phyloP scores from a whole-genome alignment of 2,797 vertebrate genomes.

The Danio jaintianensis region DNA sequence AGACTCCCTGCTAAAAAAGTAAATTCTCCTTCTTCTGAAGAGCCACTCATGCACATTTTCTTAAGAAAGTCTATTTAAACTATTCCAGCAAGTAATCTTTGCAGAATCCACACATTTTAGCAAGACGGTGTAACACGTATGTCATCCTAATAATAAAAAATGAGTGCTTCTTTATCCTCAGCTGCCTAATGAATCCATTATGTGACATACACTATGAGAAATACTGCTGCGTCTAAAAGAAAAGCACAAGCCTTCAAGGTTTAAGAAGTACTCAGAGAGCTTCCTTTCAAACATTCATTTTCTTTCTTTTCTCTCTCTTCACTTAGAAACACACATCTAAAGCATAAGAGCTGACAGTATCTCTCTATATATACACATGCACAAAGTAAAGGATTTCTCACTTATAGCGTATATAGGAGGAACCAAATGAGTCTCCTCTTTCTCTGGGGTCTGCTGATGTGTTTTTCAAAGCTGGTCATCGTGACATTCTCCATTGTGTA shows the following conservation, averaged over 20 bases:
- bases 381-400: slow-evolving; percentile 7
- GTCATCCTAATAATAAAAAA: not conserved
- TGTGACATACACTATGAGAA: not conserved
- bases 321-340: slow-evolving; percentile 8
- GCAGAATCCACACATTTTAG: not conserved
- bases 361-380: slow-evolving; percentile 3
- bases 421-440: not conserved
- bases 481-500: slow-evolving; percentile 17
- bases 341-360: not conserved
- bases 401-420: not conserved
- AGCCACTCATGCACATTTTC: not conserved
- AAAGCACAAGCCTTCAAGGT: slow-evolving; percentile 3
- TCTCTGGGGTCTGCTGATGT: slow-evolving; percentile 17
- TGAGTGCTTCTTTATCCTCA: not conserved
- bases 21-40: not conserved
- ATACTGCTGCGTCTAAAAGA: slow-evolving; percentile 6
- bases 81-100: not conserved
- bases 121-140: not conserved
- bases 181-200: slow-evolving; percentile 18
- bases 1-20: no score
- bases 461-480: slow-evolving; percentile 33
- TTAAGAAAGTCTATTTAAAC: slow-evolving; percentile 3
- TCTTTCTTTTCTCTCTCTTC: slow-evolving; percentile 11
- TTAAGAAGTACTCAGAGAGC: slow-evolving; percentile 19
- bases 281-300: not conserved